A percentile compares a stretch with the other conserved stretches of the same genome.
phyloP scores from a whole-genome alignment of 2,113 vertebrate genomes.

The Toxotes jaculatrix region DNA sequence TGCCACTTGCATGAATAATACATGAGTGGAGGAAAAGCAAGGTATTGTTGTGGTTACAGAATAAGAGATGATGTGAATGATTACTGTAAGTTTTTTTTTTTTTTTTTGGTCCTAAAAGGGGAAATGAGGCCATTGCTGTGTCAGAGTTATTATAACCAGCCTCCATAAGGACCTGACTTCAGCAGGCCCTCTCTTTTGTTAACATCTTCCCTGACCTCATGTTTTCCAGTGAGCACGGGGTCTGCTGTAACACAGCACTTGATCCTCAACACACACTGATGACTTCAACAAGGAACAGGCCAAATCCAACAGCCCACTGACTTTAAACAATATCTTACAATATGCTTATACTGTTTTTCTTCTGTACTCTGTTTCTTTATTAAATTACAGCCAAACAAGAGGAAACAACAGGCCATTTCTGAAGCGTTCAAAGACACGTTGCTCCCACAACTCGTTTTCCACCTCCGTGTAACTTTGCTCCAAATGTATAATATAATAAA shows the following conservation, averaged over 20 bases:
- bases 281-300: conserved; percentile 65
- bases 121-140: conserved; percentile 54
- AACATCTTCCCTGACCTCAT: conserved; percentile 84
- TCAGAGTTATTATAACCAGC: conserved; percentile 64
- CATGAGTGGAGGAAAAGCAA: conserved; percentile 19
- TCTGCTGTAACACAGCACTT: conserved; percentile 63
- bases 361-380: conserved; percentile 13
- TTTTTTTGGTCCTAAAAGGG: conserved; percentile 30
- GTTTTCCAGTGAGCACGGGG: conserved; percentile 80
- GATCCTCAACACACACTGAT: conserved; percentile 56
- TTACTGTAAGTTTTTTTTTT: conserved; percentile 18
- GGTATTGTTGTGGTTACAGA: conserved; percentile 37
- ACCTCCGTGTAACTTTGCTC: conserved; percentile 53
- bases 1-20: conserved; percentile 22
- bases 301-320: conserved; percentile 50
- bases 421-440: conserved; percentile 39
- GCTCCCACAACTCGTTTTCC: conserved; percentile 53
- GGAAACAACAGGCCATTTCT: conserved; percentile 51
- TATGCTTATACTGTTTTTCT: not conserved
- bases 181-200: conserved; percentile 71
- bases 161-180: conserved; percentile 55
- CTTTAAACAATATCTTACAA: conserved; percentile 52
- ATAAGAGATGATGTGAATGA: conserved; percentile 15
- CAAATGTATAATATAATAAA: conserved; percentile 68
- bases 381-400: conserved; percentile 20